Evolutionary conservation across 2,888 invertebrate genomes (phyloP), one percentile per base, ranked within the genome.

Genomic region (Atethmia centrago): DNA sequence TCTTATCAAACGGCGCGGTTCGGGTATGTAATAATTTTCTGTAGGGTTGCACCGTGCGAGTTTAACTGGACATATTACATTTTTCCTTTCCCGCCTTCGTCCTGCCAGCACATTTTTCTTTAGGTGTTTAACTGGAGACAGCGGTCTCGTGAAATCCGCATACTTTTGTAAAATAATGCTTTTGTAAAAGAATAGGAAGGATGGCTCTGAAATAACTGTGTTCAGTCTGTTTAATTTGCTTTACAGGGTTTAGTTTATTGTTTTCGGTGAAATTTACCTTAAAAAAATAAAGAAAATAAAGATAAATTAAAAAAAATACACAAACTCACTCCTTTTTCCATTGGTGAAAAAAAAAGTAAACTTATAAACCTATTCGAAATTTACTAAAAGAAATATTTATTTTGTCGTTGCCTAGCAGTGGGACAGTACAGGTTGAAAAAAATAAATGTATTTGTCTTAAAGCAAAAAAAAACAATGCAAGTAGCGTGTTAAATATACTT

Each of bases 31-130:
- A 74, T 78, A 62, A 65, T 62, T 70, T 66, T 36, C 19, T 49
- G 12, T 55, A 78, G 58, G 83, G 78, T 59, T 72, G 53, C 47
- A 40, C n/a, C 74, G 21, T 28, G 10, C 25, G 49, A 31, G 36
- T 59, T 65, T 47, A 55, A 68, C 64, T 40, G 65, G 61, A 62
- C 65, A 76, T 65, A 79, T 78, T 74, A 80, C 40, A 78, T 78
- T 74, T 56, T 73, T 77, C 45, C 53, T 56, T 79, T 47, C 55
- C 40, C 56, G 61, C 65, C 40, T n/a, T 47, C 25, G 59, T 64
- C 73, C 28, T 14, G 19, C 42, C 40, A 14, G 19, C 45, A 7
- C 31, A 73, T 77, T 77, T 72, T 42, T 47, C 63, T 79, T 53
- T 42, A 36, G 31, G 64, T 64, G 51, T 78, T 66, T 9, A 62